These are phyloP conservation scores for Cydia strobilella DNA, from an alignment of 1,140 invertebrate genomes.

Conservation along the genomic window DNA sequence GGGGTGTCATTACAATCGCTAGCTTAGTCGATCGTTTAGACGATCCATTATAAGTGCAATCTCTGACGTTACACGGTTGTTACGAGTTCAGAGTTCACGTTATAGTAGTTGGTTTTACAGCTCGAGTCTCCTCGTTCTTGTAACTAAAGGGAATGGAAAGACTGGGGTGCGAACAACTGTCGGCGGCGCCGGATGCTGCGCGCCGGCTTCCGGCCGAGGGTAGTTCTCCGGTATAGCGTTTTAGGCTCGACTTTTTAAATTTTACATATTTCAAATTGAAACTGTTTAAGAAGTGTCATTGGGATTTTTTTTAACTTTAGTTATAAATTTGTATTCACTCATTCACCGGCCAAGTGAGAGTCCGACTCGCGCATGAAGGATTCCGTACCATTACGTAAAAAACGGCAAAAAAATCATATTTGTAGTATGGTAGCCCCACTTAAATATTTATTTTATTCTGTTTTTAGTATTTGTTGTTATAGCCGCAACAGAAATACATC, in stretches of 20 bases:
- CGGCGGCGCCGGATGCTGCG: constrained; percentile 61
- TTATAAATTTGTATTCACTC: neutral
- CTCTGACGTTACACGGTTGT: neutral
- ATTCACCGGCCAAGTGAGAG: no score
- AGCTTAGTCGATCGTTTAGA: neutral
- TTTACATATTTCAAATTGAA: neutral
- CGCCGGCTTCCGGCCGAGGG: constrained; percentile 65
- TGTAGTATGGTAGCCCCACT: no score
- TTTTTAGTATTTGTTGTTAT: no score
- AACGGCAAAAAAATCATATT: no score
- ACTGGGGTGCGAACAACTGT: constrained; percentile 67
- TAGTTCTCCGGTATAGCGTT: constrained; percentile 58
- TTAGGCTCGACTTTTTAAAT: constrained; percentile 47
- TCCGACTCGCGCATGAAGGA: no score
- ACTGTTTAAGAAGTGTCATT: neutral
- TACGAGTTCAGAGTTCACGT: neutral
- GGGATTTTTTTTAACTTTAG: neutral
- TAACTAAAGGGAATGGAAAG: neutral
- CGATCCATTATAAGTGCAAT: neutral
- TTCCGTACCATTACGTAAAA: no score
- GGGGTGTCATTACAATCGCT: constrained; percentile 27
- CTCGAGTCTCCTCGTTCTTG: neutral
- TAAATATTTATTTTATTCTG: no score
- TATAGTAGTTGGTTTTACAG: neutral
- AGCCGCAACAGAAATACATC: no score